These are phyloP conservation scores for Trachelus tabidus DNA, from an alignment of 2,888 invertebrate genomes.

Conservation along the genomic window DNA sequence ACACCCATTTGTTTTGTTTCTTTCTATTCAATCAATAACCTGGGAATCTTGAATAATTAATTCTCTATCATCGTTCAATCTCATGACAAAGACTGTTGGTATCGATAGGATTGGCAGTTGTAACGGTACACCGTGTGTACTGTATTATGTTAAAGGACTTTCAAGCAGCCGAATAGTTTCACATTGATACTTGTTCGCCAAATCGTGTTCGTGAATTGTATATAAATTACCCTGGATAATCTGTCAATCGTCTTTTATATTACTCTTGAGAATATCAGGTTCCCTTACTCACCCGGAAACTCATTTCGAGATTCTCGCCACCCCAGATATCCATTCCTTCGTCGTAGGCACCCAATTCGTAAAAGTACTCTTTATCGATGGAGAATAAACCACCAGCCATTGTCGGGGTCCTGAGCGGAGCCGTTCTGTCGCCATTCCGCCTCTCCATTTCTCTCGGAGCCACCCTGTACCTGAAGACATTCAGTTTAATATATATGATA, in stretches of 20 bases:
- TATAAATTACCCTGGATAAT: not conserved
- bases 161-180: not conserved
- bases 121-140: not conserved
- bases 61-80: not conserved
- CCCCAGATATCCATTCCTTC: constrained; percentile 99
- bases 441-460: constrained; percentile 97
- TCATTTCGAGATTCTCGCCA: constrained; percentile 95
- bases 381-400: constrained; percentile 98
- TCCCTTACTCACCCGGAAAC: constrained; percentile 79
- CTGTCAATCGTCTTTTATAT: not conserved
- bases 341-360: constrained; percentile 97
- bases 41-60: not conserved
- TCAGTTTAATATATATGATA: not conserved
- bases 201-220: not conserved
- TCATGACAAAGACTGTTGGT: not conserved
- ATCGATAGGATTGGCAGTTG: not conserved
- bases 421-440: constrained; percentile 90
- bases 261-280: not conserved
- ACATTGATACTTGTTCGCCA: not conserved
- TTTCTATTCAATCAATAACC: not conserved
- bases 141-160: not conserved
- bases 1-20: not conserved
- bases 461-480: constrained; percentile 85
- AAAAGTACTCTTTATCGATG: constrained; percentile 96
- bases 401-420: constrained; percentile 94